Evolutionary conservation across 2,888 invertebrate species (phyloP), one percentile per base, ranked within the genome.

Genomic region (Meandrusa payeni): DNA sequence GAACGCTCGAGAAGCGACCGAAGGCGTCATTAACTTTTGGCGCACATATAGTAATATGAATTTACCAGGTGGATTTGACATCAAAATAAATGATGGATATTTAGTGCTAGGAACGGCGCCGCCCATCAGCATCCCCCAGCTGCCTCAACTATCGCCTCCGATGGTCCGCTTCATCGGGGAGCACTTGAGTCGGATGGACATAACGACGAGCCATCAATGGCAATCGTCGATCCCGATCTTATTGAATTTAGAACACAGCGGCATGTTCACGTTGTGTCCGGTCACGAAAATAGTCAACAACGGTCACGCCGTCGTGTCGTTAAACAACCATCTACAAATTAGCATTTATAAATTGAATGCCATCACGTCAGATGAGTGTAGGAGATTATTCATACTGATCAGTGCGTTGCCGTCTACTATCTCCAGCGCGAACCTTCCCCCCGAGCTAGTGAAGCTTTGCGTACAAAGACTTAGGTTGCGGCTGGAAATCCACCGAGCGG

Each of bases 311-410:
- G 59, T 59, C 3, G 45, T 53, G 5, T 47, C 45, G 3, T 51
- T 62, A 44, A 59, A 62, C 24, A 53, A 53, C 19, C 55, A 52
- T 32, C 48, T 61, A 5, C 51, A 59, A 12, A 54, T 55, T 29
- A 61, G 61, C 32, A 55, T 60, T 34, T 55, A 55, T 46, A 59
- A 52, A 31, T 41, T 64, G 38, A 19, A 46, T 13, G 34, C 54
- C 23, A 46, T 59, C 27, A 26, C 52, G 11, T 20, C 51, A 17
- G 33, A 42, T 3, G 47, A 46, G 10, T 50, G 55, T 5, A 27
- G 31, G 15, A 37, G 24, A 13, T 27, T 58, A n/a, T 48, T 57
- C 20, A 11, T 12, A 4, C 10, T 51, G 32, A 41, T 57, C 3
- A 47, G 47, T 15, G n/a, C 24, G 12, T 29, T 55, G 12, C 29